A percentile compares a stretch with the other conserved stretches of the same genome.
Conservation (phyloP, 2,113 vertebrate genomes). For the Hippocampus barbouri region DNA sequence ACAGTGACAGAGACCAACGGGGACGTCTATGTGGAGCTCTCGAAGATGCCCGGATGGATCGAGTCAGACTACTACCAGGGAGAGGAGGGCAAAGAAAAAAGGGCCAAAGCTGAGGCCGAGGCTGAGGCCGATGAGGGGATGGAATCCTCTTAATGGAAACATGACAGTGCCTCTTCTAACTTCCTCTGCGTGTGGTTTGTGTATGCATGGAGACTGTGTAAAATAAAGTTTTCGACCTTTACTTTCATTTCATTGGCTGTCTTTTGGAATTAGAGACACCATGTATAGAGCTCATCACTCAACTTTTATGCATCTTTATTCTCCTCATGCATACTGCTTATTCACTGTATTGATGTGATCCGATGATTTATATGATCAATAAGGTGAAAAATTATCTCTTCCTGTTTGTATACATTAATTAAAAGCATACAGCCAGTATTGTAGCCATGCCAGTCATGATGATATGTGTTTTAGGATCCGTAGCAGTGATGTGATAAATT, state of each 20-base stretch:
- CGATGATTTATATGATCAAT: constrained; percentile 15
- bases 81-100: constrained; percentile 74
- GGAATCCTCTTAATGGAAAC: neutral
- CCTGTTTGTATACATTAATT: too few species aligned
- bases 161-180: neutral
- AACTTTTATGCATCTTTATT: constrained; percentile 3
- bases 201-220: constrained; percentile 1
- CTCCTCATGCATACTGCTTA: constrained; percentile 23
- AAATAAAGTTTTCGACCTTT: neutral
- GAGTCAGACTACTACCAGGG: constrained; percentile 89
- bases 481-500: too few species aligned
- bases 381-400: constrained; percentile 5
- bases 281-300: neutral
- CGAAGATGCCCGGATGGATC: constrained; percentile 55
- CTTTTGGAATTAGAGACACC: neutral
- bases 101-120: constrained; percentile 49
- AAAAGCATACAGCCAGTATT: too few species aligned
- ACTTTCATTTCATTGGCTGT: neutral
- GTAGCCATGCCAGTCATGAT: too few species aligned
- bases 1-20: constrained; percentile 73
- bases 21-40: constrained; percentile 81
- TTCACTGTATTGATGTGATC: constrained; percentile 23
- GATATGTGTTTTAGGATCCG: too few species aligned
- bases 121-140: constrained; percentile 15
- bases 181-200: neutral